phyloP scores from a whole-genome alignment of 2,888 invertebrate species.

The Mesodorylaimus sp. region DNA sequence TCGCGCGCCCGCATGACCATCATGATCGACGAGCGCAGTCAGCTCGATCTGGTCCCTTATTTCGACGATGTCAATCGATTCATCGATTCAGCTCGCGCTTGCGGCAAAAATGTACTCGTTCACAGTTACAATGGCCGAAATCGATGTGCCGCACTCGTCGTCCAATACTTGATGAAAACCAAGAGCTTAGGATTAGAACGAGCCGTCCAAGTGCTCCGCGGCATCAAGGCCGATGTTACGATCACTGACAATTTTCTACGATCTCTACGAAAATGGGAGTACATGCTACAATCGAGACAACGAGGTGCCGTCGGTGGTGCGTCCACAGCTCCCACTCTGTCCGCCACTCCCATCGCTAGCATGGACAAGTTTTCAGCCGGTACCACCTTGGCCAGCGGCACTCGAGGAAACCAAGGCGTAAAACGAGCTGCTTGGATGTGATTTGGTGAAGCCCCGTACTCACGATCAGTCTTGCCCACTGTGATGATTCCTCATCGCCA shows the following conservation, averaged over 20 bases:
- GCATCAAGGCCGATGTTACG: neutral
- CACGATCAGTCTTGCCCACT: no score
- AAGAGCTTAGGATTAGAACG: neutral
- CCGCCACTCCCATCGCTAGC: no score
- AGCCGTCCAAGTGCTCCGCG: no score
- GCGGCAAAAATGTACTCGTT: constrained; percentile 6
- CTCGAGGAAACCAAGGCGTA: no score
- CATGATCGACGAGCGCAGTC: neutral
- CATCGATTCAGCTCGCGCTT: constrained; percentile 2
- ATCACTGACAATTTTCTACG: constrained; percentile 6
- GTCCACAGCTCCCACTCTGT: no score
- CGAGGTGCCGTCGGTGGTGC: no score
- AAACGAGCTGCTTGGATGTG: no score
- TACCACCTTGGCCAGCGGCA: no score
- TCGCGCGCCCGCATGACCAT: constrained; percentile 8
- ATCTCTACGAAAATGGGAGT: constrained; percentile 4
- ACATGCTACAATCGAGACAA: neutral
- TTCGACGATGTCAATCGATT: constrained; percentile 8
- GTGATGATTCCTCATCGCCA: no score
- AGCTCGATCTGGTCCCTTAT: neutral
- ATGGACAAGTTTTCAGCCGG: no score
- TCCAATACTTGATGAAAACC: constrained; percentile 8
- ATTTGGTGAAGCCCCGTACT: no score
- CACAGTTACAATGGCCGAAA: constrained; percentile 9
- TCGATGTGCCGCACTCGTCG: constrained; percentile 2